Base-by-base conservation (phyloP, 2,888 invertebrate genomes). In the Cheilosia vulpina region DNA sequence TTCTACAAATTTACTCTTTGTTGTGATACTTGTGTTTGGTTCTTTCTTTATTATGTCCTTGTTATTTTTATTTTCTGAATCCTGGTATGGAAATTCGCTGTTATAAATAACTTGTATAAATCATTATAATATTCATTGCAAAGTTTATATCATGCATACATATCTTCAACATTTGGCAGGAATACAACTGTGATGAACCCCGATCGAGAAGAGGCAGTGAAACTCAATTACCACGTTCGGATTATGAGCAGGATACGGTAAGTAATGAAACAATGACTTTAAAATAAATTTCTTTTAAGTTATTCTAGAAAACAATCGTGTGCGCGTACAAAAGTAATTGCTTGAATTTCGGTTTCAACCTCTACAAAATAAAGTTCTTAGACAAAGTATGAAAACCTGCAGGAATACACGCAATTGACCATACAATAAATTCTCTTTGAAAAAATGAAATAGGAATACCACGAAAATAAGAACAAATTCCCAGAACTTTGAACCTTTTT, bases 161-260 rank as follows among this genome's bases (percentile, higher is more conserved):
- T 87, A 87, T 88, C 85, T 87, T 75, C 50, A 71, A 78, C 62
- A 68, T 78, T 89, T 88, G 87, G 84, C 89, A 92, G 92, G 92
- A 92, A 89, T 92, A 92, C 90, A 92, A 91, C 91, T 92, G 92
- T 91, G 92, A 92, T 90, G 92, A 92, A 89, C 91, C 90, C 89
- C 90, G 92, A 89, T 91, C 92, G 87, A 91, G 92, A 88, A 91
- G 92, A 89, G 91, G 92, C 88, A 92, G 92, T 89, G 92, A 92
- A 89, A 91, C 91, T 87, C 92, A 92, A 88, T 89, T 92, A 89
- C 90, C 91, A 85, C 89, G 90, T 85, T 87, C 89, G 89, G 92
- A 92, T 89, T 92, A 92, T 88, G 92, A 91, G 87, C 92, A 91
- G 89, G 92, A 92, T 90, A 88, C 91, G 92, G 92, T 92, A 90